Percentiles rank a stretch among this genome's conserved stretches.
Evolutionary conservation across 2,888 invertebrate genomes (phyloP).

Genomic region (Athalia rosae): DNA sequence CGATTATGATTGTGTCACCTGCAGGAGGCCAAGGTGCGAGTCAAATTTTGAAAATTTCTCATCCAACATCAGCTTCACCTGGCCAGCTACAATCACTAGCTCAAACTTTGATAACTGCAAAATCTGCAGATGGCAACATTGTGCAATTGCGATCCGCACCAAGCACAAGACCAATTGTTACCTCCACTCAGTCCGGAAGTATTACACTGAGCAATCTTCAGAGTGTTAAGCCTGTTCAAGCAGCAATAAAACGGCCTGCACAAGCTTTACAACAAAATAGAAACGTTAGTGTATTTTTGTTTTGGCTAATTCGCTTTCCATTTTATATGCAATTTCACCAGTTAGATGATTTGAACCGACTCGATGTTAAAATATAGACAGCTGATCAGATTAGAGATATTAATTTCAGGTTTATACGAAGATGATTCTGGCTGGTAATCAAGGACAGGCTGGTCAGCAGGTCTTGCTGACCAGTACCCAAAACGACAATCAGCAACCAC

Average conservation of each 20-base stretch:
- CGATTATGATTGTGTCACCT: slow-evolving; percentile 71
- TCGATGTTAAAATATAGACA: slow-evolving; percentile 14
- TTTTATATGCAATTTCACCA: background rate
- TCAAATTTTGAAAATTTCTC: slow-evolving; percentile 72
- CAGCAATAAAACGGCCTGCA: slow-evolving; percentile 70
- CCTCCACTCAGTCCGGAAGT: slow-evolving; percentile 66
- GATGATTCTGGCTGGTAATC: slow-evolving; percentile 71
- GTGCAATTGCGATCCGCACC: slow-evolving; percentile 69
- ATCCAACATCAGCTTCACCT: slow-evolving; percentile 68
- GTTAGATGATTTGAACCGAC: no score
- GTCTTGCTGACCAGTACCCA: slow-evolving; percentile 69
- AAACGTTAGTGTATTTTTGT: slow-evolving; percentile 62
- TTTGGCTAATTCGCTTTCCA: background rate
- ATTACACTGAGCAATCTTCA: slow-evolving; percentile 67
- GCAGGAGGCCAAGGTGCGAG: slow-evolving; percentile 70
- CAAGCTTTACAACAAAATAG: slow-evolving; percentile 71
- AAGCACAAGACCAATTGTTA: slow-evolving; percentile 63
- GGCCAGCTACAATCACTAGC: slow-evolving; percentile 70
- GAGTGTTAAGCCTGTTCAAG: slow-evolving; percentile 64
- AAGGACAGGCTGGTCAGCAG: slow-evolving; percentile 67
- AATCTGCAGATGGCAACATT: slow-evolving; percentile 71
- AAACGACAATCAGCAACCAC: slow-evolving; percentile 63
- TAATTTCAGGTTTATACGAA: slow-evolving; percentile 67
- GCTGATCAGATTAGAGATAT: slow-evolving; percentile 30
- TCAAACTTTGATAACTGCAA: slow-evolving; percentile 71